Evolutionary conservation across 2,888 invertebrate genomes (phyloP).

Genomic region (Uropetala carovei): DNA sequence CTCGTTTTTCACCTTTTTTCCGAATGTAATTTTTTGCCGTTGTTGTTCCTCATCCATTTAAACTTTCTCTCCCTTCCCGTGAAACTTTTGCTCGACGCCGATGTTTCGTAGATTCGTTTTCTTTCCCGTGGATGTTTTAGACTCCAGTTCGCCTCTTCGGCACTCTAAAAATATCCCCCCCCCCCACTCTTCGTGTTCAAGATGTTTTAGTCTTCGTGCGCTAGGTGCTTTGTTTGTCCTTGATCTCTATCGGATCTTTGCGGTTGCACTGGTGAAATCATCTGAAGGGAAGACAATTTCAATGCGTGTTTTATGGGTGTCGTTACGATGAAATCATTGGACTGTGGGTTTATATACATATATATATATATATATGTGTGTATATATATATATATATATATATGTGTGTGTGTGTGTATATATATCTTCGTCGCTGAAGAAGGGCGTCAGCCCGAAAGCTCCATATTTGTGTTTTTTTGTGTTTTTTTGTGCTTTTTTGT

Average conservation of each 20-base stretch:
- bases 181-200: not conserved
- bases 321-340: no score
- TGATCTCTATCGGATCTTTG: not conserved
- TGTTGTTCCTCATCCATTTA: conserved; percentile 28
- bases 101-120: conserved; percentile 15
- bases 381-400: no score
- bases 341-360: no score
- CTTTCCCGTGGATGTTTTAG: not conserved
- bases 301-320: no score
- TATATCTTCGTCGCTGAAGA: no score
- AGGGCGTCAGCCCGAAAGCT: no score
- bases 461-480: no score
- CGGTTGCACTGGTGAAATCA: no score
- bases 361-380: no score
- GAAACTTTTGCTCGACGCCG: conserved; percentile 5
- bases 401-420: no score
- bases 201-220: not conserved
- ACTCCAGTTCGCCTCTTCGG: not conserved
- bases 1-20: not conserved
- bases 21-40: conserved; percentile 13
- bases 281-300: no score
- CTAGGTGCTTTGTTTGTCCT: not conserved
- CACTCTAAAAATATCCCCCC: not conserved
- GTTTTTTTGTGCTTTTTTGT: no score
- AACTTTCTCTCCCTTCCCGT: conserved; percentile 1